phyloP scores from a whole-genome alignment of 2,888 invertebrate species.

The Clivina fossor region DNA sequence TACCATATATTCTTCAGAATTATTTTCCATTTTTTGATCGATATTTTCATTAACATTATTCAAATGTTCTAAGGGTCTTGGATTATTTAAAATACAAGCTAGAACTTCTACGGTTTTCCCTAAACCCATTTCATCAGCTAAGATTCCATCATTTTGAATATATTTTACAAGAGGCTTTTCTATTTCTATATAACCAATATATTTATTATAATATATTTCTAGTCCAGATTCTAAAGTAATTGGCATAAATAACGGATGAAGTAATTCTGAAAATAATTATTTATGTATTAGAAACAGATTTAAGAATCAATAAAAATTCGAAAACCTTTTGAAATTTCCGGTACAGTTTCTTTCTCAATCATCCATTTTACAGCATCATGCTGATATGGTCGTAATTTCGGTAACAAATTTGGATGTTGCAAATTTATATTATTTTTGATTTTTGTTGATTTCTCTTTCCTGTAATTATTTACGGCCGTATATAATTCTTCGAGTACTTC shows the following conservation, averaged over 20 bases:
- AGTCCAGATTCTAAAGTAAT: slow-evolving; percentile 45
- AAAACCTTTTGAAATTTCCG: neutral
- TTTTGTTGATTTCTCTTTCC: slow-evolving; percentile 1
- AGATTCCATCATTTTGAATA: slow-evolving; percentile 65
- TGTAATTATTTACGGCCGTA: slow-evolving; percentile 16
- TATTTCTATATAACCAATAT: slow-evolving; percentile 52
- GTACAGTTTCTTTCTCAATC: slow-evolving; percentile 58
- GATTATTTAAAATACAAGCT: slow-evolving; percentile 64
- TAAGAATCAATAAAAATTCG: neutral
- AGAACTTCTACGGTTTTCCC: slow-evolving; percentile 80
- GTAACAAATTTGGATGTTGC: slow-evolving; percentile 55
- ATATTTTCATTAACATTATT: neutral
- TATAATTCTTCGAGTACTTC: slow-evolving; percentile 33
- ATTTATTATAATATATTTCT: slow-evolving; percentile 51
- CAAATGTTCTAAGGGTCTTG: slow-evolving; percentile 39
- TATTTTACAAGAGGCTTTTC: slow-evolving; percentile 49
- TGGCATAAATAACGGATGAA: slow-evolving; percentile 47
- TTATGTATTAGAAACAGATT: slow-evolving; percentile 12
- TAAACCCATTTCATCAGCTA: slow-evolving; percentile 81
- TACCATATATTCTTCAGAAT: no score
- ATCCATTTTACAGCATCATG: slow-evolving; percentile 69
- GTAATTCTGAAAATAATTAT: slow-evolving; percentile 46
- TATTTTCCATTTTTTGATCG: neutral
- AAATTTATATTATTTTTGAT: slow-evolving; percentile 38
- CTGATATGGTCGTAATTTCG: slow-evolving; percentile 66